Evolutionary conservation across 2,797 vertebrate genomes (phyloP).

Genomic region (Artibeus jamaicensis): DNA sequence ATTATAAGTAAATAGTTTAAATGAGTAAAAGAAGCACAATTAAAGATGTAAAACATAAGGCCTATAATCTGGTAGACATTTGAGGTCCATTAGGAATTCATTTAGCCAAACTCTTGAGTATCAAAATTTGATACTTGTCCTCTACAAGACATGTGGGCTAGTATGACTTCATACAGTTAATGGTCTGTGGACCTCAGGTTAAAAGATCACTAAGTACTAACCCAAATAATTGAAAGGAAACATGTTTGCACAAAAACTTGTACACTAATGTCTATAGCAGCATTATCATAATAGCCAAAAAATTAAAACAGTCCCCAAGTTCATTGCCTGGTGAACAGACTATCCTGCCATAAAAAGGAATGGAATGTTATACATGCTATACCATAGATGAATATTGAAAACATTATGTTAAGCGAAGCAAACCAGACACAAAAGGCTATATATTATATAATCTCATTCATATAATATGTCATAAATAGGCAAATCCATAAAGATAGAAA

Average conservation of each 20-base stretch:
- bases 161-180: not conserved
- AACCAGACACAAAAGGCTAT: not conserved
- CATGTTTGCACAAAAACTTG: not conserved
- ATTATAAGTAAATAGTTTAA: constrained; percentile 15
- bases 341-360: not conserved
- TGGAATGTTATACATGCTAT: not conserved
- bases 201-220: not conserved
- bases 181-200: constrained; percentile 17
- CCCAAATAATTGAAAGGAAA: not conserved
- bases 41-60: not conserved
- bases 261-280: not conserved
- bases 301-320: not conserved
- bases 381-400: not conserved
- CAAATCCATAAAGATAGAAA: not conserved
- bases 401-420: not conserved
- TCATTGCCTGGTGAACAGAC: not conserved
- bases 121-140: not conserved
- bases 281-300: not conserved
- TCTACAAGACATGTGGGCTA: not conserved
- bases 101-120: not conserved
- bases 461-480: not conserved
- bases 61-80: not conserved
- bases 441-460: not conserved
- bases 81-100: not conserved
- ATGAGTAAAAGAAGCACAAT: not conserved